phyloP scores from a whole-genome alignment of 2,888 invertebrate species.

The Drosophila longiperda region DNA sequence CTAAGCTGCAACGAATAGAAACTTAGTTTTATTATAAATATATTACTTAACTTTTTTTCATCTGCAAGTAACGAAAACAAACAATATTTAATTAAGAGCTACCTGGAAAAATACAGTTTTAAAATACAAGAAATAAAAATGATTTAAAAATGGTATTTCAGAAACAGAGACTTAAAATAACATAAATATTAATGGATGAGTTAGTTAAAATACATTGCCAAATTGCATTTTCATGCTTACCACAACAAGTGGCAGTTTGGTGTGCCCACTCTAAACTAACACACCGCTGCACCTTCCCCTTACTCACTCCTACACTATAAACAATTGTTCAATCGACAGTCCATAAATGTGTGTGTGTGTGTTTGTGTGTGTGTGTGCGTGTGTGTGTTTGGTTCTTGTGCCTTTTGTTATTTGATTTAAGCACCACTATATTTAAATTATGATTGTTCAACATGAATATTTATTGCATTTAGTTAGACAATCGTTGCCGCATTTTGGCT shows the following conservation, averaged over 20 bases:
- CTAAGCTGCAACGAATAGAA: background rate
- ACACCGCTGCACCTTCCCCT: background rate
- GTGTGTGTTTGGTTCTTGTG: conserved; percentile 33
- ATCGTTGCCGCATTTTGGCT: conserved; percentile 38
- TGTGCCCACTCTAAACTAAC: background rate
- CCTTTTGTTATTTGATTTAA: conserved; percentile 70
- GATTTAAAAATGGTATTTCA: background rate
- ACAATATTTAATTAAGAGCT: background rate
- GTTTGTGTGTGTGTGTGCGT: background rate
- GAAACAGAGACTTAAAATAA: background rate
- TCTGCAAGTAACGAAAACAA: background rate
- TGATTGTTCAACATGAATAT: conserved; percentile 74
- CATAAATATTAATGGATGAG: background rate
- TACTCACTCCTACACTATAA: background rate
- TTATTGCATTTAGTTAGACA: conserved; percentile 57
- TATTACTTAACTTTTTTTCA: background rate
- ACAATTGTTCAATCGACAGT: conserved; percentile 47
- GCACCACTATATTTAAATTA: conserved; percentile 69
- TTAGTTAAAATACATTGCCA: background rate
- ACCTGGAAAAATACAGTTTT: background rate
- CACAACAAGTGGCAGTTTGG: conserved; percentile 1
- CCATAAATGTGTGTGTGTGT: conserved; percentile 42
- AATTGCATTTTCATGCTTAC: background rate
- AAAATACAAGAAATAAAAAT: background rate
- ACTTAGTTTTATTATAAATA: background rate